phyloP scores from a whole-genome alignment of 1,140 invertebrate genomes.

The Eueides isabella region DNA sequence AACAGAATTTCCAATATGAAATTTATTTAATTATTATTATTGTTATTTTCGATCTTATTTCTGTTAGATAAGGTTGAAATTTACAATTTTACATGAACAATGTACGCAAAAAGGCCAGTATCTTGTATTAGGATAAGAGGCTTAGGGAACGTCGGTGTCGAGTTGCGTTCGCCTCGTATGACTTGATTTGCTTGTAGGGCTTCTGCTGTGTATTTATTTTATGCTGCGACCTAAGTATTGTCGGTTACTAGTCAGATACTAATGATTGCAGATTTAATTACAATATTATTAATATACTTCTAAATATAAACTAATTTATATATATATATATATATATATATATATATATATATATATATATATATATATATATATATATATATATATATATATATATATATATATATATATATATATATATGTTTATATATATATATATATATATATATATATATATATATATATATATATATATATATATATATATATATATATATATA shows the following conservation, averaged over 20 bases:
- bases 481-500: too few relatives aligned
- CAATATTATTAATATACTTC: too few relatives aligned
- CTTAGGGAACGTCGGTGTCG: constrained; percentile 49
- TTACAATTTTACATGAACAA: constrained; percentile 36
- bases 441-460: too few relatives aligned
- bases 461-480: too few relatives aligned
- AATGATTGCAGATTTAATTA: not conserved
- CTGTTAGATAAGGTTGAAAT: constrained; percentile 34
- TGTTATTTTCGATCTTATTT: constrained; percentile 35
- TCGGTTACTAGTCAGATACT: constrained; percentile 1
- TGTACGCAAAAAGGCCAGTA: constrained; percentile 44
- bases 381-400: too few relatives aligned
- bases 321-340: too few relatives aligned
- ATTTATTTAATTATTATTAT: constrained; percentile 33
- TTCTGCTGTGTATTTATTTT: constrained; percentile 30
- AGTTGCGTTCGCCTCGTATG: constrained; percentile 43
- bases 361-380: too few relatives aligned
- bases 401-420: too few relatives aligned
- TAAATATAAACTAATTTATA: too few relatives aligned
- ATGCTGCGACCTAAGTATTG: constrained; percentile 21
- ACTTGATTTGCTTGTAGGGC: constrained; percentile 45
- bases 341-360: too few relatives aligned
- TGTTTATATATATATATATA: too few relatives aligned
- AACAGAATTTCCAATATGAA: constrained; percentile 40
- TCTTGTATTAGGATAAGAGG: constrained; percentile 54